Evolutionary conservation across 1,140 invertebrate genomes (phyloP), one percentile per base, ranked within the genome.

Genomic region (Dinothrombium tinctorium): DNA sequence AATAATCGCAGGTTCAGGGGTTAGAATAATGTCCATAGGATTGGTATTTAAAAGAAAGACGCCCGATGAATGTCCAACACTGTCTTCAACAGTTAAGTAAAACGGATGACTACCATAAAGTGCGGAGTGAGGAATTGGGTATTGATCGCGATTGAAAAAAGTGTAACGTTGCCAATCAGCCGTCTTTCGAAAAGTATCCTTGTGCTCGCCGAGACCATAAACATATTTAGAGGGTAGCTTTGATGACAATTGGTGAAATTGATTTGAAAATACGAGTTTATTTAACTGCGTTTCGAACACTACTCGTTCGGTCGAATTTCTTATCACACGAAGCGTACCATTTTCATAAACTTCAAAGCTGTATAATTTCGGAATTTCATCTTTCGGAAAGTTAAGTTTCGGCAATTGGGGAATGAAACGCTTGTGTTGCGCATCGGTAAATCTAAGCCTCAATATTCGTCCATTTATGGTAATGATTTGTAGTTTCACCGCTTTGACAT

Each of bases 11-110:
- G 76, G 76, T 1, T 68, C 65, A n/a, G 76, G 75, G 53, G 79
- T 73, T 0, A 80, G 54, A 28, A 77, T 68, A 21, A 82, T 61
- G 53, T 83, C 76, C 72, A 82, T 79, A 39, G 76, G 74, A 59
- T 83, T 79, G 45, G 74, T 76, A 46, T 81, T 83, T 17, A 76
- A 57, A 17, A 83, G 63, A 29, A 78, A 32, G 5, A 32, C 29
- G n/a, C 29, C 29, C 5, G n/a, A 17, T 7, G 26, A 8, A 28
- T 28, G 7, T 15, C 5, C 15, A 14, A 14, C 5, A 17, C 22
- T 9, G 33, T 21, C 20, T 25, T 48, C 49, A 14, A 41, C 15
- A 3, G 26, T 26, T 12, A 52, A 22, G 22, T 50, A 50, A 23
- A 51, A 50, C n/a, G 50, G 50, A 42, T 50, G 45, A 0, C 43